Evolutionary conservation across 1,140 invertebrate genomes (phyloP).

Genomic region (Cylas formicarius): DNA sequence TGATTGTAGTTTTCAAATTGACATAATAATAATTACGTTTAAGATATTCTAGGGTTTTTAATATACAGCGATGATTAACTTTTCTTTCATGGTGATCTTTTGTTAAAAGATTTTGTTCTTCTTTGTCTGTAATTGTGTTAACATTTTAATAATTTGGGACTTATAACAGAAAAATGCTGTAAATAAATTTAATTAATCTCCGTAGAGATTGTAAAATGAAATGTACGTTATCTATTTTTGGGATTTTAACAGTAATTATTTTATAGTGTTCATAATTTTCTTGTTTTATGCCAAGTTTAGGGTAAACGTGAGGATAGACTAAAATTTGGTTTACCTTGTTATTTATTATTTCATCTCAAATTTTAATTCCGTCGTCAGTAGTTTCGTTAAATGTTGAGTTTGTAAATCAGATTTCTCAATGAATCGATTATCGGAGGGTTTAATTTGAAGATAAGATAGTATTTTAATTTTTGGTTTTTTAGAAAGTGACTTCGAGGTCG

Average conservation of each 20-base stretch:
- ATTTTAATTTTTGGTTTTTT: no score
- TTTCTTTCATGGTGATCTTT: constrained; percentile 21
- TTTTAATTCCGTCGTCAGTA: no score
- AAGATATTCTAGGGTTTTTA: constrained; percentile 16
- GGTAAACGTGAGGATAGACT: no score
- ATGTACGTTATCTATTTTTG: constrained; percentile 7
- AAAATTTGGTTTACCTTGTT: no score
- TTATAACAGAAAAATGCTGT: constrained; percentile 6
- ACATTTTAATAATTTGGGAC: constrained; percentile 10
- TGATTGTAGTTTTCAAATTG: constrained; percentile 12
- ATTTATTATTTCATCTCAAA: no score
- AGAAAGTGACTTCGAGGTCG: no score
- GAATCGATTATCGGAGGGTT: no score
- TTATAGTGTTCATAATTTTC: constrained; percentile 12
- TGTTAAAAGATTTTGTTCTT: constrained; percentile 15
- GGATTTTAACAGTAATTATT: constrained; percentile 9
- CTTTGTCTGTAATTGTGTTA: constrained; percentile 11
- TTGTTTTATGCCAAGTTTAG: no score
- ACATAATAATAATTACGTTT: constrained; percentile 15
- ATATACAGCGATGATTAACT: constrained; percentile 19
- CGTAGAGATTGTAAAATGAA: constrained; percentile 12
- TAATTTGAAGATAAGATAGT: no score
- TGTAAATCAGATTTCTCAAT: no score
- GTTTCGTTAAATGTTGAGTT: no score
- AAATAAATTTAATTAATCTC: constrained; percentile 14